These are phyloP conservation scores for Spermophilus dauricus DNA, from an alignment of 2,113 vertebrate genomes.

Conservation along the genomic window DNA sequence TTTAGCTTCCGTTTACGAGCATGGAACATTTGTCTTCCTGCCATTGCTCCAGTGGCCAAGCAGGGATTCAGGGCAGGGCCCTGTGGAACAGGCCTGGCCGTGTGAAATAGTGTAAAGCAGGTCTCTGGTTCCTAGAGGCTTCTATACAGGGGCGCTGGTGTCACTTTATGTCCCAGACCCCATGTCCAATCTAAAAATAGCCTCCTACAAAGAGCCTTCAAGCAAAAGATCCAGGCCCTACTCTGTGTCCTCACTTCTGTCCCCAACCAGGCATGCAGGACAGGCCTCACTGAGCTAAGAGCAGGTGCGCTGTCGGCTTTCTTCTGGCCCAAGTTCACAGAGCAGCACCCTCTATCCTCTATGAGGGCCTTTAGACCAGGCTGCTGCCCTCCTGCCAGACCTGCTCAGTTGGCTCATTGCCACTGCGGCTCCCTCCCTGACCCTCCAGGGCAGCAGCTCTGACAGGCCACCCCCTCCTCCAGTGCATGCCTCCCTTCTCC, in stretches of 20 bases:
- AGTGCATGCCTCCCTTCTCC: neutral
- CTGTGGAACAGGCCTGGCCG: neutral
- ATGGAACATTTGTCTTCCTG: neutral
- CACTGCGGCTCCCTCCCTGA: neutral
- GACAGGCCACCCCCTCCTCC: neutral
- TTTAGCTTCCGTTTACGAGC: neutral
- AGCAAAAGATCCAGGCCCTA: neutral
- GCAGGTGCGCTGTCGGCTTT: neutral
- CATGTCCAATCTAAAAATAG: slow-evolving; percentile 32
- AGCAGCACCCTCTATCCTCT: neutral
- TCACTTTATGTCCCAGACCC: slow-evolving; percentile 67
- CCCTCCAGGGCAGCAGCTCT: neutral
- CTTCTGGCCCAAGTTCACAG: neutral
- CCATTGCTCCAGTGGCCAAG: neutral
- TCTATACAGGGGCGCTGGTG: neutral
- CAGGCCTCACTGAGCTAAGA: neutral
- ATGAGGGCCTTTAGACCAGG: neutral
- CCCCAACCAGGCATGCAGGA: neutral
- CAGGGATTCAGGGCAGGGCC: neutral
- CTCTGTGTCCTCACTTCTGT: neutral
- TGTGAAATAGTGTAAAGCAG: slow-evolving; percentile 16
- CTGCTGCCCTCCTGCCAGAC: neutral
- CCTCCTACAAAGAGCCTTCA: neutral
- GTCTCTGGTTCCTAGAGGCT: slow-evolving; percentile 68
- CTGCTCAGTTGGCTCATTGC: neutral